Evolutionary conservation across 1,140 invertebrate species (phyloP).

Genomic region (Dryas iulia): DNA sequence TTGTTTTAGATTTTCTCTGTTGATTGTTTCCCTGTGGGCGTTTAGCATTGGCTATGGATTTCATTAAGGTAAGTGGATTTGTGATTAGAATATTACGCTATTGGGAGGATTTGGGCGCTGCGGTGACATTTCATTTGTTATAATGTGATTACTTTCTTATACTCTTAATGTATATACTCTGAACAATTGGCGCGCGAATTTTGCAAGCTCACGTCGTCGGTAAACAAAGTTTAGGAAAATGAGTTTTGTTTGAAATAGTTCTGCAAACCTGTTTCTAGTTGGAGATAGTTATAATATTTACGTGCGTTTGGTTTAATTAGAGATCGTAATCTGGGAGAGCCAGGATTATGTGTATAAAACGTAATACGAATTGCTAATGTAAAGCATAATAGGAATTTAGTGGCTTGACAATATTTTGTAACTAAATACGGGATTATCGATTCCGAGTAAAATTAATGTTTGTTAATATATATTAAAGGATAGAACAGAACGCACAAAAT

Average conservation of each 20-base stretch:
- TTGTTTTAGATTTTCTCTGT: slow-evolving; percentile 65
- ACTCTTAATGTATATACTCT: slow-evolving; percentile 22
- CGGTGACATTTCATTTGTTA: slow-evolving; percentile 40
- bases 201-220: slow-evolving; percentile 20
- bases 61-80: slow-evolving; percentile 66
- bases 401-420: neutral
- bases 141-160: slow-evolving; percentile 40
- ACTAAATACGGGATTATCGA: neutral
- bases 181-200: slow-evolving; percentile 20
- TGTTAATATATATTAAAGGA: neutral
- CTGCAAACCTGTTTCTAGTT: slow-evolving; percentile 21
- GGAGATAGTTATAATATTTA: slow-evolving; percentile 22
- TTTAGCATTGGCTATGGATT: slow-evolving; percentile 49
- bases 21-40: slow-evolving; percentile 56
- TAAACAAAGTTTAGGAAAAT: slow-evolving; percentile 30
- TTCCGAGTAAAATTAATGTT: neutral
- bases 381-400: neutral
- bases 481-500: too few species aligned
- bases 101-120: slow-evolving; percentile 39
- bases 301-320: slow-evolving; percentile 19
- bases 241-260: slow-evolving; percentile 32
- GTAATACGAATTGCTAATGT: neutral
- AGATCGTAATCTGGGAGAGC: slow-evolving; percentile 3
- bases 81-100: slow-evolving; percentile 55
- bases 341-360: neutral